These are phyloP conservation scores for Escarpia spicata DNA, from an alignment of 2,888 invertebrate genomes.

Conservation along the genomic window DNA sequence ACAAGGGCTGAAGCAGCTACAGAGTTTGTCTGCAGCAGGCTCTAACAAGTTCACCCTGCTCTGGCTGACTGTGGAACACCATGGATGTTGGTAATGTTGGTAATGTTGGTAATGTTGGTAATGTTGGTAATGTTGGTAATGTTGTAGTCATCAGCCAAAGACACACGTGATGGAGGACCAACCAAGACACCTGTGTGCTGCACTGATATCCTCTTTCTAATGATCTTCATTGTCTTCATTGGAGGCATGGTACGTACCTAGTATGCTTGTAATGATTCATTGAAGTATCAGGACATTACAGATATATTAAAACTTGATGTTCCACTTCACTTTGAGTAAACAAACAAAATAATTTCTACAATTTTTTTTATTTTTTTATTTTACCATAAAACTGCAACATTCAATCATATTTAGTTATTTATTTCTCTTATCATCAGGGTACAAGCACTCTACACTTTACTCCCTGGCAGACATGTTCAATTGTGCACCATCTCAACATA, in stretches of 20 bases:
- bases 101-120: no score
- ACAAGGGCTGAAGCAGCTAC: not conserved
- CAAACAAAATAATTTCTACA: no score
- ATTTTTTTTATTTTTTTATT: no score
- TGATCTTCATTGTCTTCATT: constrained; percentile 70
- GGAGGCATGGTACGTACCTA: constrained; percentile 63
- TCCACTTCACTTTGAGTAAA: no score
- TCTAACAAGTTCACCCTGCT: not conserved
- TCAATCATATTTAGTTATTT: no score
- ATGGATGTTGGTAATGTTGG: not conserved
- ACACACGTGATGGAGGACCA: constrained; percentile 28
- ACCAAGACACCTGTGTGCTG: constrained; percentile 64
- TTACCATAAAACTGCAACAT: no score
- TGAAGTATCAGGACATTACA: not conserved
- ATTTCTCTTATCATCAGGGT: no score
- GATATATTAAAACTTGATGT: no score
- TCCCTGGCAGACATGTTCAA: no score
- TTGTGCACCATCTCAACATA: no score
- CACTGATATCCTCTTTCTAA: constrained; percentile 71
- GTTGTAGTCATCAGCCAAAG: not conserved
- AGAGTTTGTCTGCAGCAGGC: not conserved
- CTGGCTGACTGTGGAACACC: not conserved
- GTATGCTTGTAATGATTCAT: not conserved
- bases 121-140: no score
- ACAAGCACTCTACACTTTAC: no score